These are phyloP conservation scores for Eubasilissa splendida DNA, from an alignment of 2,888 invertebrate genomes.

Conservation along the genomic window DNA sequence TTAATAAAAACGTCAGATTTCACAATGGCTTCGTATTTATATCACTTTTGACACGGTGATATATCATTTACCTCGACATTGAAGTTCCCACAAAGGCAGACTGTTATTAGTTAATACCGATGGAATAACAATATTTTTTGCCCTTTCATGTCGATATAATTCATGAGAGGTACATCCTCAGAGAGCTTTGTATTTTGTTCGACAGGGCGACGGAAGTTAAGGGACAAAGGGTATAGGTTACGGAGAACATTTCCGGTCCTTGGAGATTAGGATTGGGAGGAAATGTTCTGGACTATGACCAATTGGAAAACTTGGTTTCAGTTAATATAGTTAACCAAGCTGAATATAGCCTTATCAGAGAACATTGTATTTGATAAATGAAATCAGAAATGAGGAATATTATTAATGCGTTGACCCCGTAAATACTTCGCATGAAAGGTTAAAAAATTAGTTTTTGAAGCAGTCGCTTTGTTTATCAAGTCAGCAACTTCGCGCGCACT, in stretches of 20 bases:
- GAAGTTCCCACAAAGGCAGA: neutral
- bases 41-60: slow-evolving; percentile 3
- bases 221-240: slow-evolving; percentile 51
- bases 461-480: too few relatives aligned
- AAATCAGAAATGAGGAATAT: too few relatives aligned
- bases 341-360: too few relatives aligned
- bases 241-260: slow-evolving; percentile 50
- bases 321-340: too few relatives aligned
- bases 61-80: slow-evolving; percentile 4
- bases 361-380: too few relatives aligned
- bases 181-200: slow-evolving; percentile 39
- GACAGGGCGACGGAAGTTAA: slow-evolving; percentile 45
- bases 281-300: slow-evolving; percentile 34
- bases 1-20: slow-evolving; percentile 1
- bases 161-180: slow-evolving; percentile 47
- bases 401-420: too few relatives aligned
- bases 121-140: slow-evolving; percentile 35
- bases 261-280: slow-evolving; percentile 40
- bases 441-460: too few relatives aligned
- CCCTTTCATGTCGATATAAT: slow-evolving; percentile 48
- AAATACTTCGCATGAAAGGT: too few relatives aligned
- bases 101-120: neutral
- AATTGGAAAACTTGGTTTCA: neutral
- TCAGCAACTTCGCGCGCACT: too few relatives aligned
- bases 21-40: slow-evolving; percentile 7